Base-by-base conservation (phyloP, 2,888 invertebrate genomes). In the Melangyna quadrimaculata region DNA sequence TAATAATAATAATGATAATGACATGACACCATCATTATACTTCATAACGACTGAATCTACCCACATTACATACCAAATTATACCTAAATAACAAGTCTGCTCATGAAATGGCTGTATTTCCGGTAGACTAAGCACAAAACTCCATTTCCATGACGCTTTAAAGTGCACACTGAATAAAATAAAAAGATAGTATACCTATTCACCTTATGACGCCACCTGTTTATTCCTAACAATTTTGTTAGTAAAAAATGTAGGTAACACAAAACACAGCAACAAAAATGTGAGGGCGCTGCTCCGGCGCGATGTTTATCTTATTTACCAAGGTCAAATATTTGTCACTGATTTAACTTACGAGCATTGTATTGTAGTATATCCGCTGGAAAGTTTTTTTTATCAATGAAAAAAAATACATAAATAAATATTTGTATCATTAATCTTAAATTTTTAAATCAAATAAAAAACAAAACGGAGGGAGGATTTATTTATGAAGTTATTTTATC, bases 311-410 rank as follows among this genome's bases (percentile, higher is more conserved):
- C 27, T 29, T 45, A 19, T 45, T 65, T 65, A 65, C 29, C 32
- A 65, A 65, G 65, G 65, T 65, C 65, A 65, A 65, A 65, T 48
- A 65, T 65, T 65, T 65, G 65, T 65, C 45, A 65, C n/a, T 65
- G 29, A 65, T 65, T 45, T 17, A 43, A 45, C 27, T 63, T 10
- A 55, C 55, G 2, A 55, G 55, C 1, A 32, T 29, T 29, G 3
- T 17, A 6, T 27, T 3, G 3, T 4, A 4, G 12, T 10, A 45
- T 65, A 45, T 65, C 65, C 45, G 65, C 8, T 65, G 29, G 8
- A 65, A 32, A 12, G 29, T 29, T 19, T 45, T 45, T 29, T 19
- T 45, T 65, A 29, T 65, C 10, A 45, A 17, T 32, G 29, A 9
- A 17, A 1, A 32, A 6, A 24, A 9, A 55, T 4, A 27, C 6